phyloP scores from a whole-genome alignment of 2,797 vertebrate genomes.

The Eremophila alpestris region DNA sequence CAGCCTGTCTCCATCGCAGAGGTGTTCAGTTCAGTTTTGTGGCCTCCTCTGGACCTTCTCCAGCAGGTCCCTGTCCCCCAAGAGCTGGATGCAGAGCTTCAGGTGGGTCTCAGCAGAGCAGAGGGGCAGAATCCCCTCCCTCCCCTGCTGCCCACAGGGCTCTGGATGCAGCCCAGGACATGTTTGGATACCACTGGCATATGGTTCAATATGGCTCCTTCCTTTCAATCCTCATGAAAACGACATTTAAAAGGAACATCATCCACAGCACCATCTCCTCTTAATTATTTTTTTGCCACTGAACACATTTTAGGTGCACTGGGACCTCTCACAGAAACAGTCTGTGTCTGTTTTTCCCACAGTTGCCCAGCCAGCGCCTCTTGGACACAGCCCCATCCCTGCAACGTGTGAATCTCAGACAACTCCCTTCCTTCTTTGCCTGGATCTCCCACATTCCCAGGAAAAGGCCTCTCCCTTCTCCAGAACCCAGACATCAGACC shows the following conservation, averaged over 20 bases:
- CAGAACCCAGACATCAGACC: not conserved
- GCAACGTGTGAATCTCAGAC: not conserved
- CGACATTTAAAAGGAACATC: rapidly evolving
- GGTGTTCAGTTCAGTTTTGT: rapidly evolving
- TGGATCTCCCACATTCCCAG: not conserved
- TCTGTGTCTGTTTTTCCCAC: not conserved
- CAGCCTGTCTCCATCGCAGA: rapidly evolving
- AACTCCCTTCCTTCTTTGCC: not conserved
- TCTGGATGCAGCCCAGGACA: not conserved
- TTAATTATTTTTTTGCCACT: not conserved
- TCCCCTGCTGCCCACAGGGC: not conserved
- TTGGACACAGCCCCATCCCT: not conserved
- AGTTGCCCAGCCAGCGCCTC: rapidly evolving
- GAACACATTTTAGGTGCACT: not conserved
- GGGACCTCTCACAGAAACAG: not conserved
- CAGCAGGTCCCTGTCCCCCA: not conserved
- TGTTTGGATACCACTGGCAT: rapidly evolving
- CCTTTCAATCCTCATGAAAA: not conserved
- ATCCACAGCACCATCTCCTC: not conserved
- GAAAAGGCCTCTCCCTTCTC: not conserved
- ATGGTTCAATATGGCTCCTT: not conserved
- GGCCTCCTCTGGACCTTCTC: rapidly evolving
- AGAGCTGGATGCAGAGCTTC: not conserved
- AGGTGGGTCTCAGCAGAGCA: not conserved
- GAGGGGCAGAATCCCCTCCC: not conserved